A percentile compares a stretch with the other conserved stretches of the same genome.
Evolutionary conservation across 2,113 vertebrate genomes (phyloP).

Genomic region (Haemorhous mexicanus): DNA sequence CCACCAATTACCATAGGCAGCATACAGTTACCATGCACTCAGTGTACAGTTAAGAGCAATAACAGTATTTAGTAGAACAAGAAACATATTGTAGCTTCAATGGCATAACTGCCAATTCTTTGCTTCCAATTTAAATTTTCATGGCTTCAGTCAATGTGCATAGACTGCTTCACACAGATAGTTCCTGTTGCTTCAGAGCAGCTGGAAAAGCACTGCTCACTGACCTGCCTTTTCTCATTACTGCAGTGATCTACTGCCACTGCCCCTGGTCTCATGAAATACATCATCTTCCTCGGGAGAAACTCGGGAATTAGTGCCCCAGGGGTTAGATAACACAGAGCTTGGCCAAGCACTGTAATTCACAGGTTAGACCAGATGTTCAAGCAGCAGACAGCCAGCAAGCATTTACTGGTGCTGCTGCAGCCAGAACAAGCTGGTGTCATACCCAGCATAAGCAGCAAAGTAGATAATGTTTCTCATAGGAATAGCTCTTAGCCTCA

Average conservation of each 20-base stretch:
- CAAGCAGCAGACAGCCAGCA: background rate
- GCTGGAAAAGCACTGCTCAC: background rate
- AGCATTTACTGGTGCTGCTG: background rate
- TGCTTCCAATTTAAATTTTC: background rate
- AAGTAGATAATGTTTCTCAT: background rate
- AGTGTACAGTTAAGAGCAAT: background rate
- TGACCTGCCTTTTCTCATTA: background rate
- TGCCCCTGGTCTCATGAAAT: background rate
- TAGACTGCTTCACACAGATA: background rate
- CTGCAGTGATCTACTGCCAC: background rate
- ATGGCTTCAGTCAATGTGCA: background rate
- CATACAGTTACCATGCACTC: background rate
- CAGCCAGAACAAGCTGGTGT: background rate
- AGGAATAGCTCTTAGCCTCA: background rate
- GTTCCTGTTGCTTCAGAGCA: background rate
- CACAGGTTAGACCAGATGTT: constrained; percentile 9
- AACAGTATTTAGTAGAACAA: background rate
- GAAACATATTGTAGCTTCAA: background rate
- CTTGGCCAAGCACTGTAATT: background rate
- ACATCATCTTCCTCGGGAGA: background rate
- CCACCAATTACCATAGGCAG: background rate
- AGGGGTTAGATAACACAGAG: background rate
- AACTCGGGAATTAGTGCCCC: background rate
- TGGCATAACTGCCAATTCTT: background rate
- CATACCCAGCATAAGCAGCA: background rate